A percentile compares a stretch with the other conserved stretches of the same genome.
Conservation (phyloP, 2,113 vertebrate species). For the Festucalex cinctus region DNA sequence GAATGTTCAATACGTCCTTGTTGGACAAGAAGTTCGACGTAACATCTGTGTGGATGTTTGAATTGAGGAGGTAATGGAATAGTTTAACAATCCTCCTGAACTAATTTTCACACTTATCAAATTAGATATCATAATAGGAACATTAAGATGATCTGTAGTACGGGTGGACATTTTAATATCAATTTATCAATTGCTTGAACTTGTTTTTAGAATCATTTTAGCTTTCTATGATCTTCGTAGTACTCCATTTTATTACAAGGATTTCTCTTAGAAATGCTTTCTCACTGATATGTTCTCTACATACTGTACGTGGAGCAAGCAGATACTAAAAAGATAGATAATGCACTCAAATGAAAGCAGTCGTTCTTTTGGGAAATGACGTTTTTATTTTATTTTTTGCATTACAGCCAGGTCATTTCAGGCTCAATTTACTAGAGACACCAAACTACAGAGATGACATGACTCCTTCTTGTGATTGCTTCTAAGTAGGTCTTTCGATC, state of each 20-base stretch:
- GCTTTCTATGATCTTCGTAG: neutral
- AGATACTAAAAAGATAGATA: too few relatives aligned
- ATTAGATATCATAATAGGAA: neutral
- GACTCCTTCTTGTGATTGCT: neutral
- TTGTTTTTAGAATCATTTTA: neutral
- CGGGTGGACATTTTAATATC: neutral
- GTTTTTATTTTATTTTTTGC: too few relatives aligned
- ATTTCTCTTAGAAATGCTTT: neutral
- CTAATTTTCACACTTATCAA: neutral
- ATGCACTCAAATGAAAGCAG: too few relatives aligned
- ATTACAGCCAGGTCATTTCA: too few relatives aligned
- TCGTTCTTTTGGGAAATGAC: too few relatives aligned
- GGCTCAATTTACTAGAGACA: too few relatives aligned
- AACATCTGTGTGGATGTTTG: neutral
- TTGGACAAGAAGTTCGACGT: neutral
- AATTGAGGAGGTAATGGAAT: neutral
- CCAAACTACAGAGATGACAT: too few relatives aligned
- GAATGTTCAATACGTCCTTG: neutral
- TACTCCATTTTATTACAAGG: neutral
- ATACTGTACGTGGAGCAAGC: too few relatives aligned
- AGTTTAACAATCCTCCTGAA: neutral
- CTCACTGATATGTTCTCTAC: too few relatives aligned
- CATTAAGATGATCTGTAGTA: neutral
- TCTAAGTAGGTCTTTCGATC: neutral
- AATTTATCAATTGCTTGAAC: neutral